Evolutionary conservation across 2,888 invertebrate genomes (phyloP).

Genomic region (Andrena hattorfiana): DNA sequence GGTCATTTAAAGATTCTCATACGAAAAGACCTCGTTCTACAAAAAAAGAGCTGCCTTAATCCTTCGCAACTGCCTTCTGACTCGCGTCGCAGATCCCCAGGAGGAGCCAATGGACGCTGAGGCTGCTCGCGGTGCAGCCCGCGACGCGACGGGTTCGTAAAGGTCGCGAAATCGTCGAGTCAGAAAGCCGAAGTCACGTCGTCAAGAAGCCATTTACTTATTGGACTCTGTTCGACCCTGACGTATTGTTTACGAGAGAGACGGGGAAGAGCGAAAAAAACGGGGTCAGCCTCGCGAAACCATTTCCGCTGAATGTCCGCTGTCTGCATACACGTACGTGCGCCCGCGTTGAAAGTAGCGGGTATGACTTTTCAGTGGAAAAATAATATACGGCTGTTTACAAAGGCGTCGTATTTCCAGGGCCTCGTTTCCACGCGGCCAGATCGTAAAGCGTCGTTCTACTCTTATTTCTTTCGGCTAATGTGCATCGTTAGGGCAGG

Average conservation of each 20-base stretch:
- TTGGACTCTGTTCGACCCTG: constrained; percentile 58
- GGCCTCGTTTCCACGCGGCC: constrained; percentile 50
- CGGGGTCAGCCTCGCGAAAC: constrained; percentile 48
- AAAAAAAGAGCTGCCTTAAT: not conserved
- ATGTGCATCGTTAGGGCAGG: constrained; percentile 51
- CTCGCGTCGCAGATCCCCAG: not conserved
- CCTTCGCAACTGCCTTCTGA: too few relatives aligned
- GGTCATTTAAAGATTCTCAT: not conserved
- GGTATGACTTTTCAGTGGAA: constrained; percentile 26
- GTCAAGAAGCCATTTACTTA: constrained; percentile 60
- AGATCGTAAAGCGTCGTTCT: constrained; percentile 43
- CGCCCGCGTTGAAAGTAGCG: constrained; percentile 22
- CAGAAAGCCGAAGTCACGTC: constrained; percentile 36
- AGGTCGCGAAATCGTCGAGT: constrained; percentile 43
- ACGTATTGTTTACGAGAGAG: constrained; percentile 55
- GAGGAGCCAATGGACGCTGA: constrained; percentile 33
- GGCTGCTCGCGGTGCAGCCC: constrained; percentile 16
- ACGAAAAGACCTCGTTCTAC: not conserved
- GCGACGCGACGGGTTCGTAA: constrained; percentile 41
- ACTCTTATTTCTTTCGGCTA: constrained; percentile 50
- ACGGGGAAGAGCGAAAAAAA: constrained; percentile 20
- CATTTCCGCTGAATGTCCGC: constrained; percentile 30
- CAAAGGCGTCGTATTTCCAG: constrained; percentile 51
- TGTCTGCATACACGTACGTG: not conserved
- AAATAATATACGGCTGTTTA: constrained; percentile 36